phyloP scores from a whole-genome alignment of 2,113 vertebrate species.

The Oryzias melastigma region DNA sequence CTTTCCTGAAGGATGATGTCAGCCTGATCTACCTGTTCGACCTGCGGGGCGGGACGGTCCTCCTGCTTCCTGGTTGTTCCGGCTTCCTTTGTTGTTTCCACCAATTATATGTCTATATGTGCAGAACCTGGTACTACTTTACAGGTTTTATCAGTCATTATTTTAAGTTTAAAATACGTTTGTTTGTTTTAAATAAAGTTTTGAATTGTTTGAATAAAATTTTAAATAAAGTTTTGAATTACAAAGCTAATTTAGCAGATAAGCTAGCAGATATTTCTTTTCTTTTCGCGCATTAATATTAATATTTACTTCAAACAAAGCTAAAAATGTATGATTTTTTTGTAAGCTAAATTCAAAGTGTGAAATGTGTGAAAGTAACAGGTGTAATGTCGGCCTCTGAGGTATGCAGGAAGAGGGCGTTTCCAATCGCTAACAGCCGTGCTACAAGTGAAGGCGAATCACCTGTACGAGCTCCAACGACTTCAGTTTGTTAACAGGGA shows the following conservation, averaged over 20 bases:
- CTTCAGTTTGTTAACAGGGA: neutral
- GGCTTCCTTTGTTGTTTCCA: neutral
- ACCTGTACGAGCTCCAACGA: neutral
- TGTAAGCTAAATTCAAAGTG: no score
- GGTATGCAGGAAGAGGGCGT: constrained; percentile 18
- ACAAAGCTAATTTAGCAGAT: no score
- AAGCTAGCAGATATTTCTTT: no score
- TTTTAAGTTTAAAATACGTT: no score
- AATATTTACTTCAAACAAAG: no score
- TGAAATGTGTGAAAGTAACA: neutral
- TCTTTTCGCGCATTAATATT: no score
- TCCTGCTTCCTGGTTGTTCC: neutral
- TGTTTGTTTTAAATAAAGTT: no score
- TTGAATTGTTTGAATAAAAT: no score
- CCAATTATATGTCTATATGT: neutral
- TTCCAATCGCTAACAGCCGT: neutral
- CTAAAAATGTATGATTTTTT: no score
- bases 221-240: no score
- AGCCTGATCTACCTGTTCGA: constrained; percentile 39
- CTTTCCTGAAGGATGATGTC: neutral
- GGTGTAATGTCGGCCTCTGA: neutral
- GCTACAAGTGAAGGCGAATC: constrained; percentile 17
- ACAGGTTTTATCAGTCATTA: no score
- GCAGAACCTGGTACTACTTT: no score
- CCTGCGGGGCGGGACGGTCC: constrained; percentile 32